Percentiles rank a stretch among this genome's conserved stretches.
These are phyloP conservation scores for Brachionus calyciflorus DNA, from an alignment of 1,140 invertebrate genomes.

Conservation along the genomic window DNA sequence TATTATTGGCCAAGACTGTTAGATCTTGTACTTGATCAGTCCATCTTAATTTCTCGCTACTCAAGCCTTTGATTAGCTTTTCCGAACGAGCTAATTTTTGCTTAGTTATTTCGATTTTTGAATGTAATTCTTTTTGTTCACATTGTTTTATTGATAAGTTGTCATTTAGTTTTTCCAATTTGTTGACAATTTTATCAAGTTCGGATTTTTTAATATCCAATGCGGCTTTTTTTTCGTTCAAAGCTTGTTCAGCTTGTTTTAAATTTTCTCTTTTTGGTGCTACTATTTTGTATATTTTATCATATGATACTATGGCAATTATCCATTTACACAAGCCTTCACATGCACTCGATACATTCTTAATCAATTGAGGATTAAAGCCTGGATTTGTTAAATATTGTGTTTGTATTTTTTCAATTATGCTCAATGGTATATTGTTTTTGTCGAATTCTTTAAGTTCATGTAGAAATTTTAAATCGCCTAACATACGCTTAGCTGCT, in stretches of 20 bases:
- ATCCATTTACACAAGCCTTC: conserved; percentile 62
- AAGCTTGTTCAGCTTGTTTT: conserved; percentile 53
- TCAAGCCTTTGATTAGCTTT: conserved; percentile 59
- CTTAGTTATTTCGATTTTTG: conserved; percentile 59
- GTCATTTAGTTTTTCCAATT: conserved; percentile 55
- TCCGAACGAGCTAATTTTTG: conserved; percentile 59
- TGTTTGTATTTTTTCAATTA: conserved; percentile 58
- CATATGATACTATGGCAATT: conserved; percentile 58
- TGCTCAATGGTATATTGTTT: conserved; percentile 68
- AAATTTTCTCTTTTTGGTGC: conserved; percentile 58
- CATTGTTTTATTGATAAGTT: conserved; percentile 56
- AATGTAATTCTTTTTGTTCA: conserved; percentile 63
- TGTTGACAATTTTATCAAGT: conserved; percentile 56
- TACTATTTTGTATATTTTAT: conserved; percentile 59
- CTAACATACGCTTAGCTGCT: conserved; percentile 50
- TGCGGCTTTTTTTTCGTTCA: conserved; percentile 55
- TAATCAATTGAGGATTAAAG: conserved; percentile 59
- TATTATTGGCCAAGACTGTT: conserved; percentile 57
- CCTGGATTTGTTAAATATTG: conserved; percentile 58
- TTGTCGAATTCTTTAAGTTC: conserved; percentile 67
- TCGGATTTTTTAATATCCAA: conserved; percentile 57
- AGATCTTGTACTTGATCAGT: conserved; percentile 58
- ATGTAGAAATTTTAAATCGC: conserved; percentile 54
- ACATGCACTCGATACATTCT: conserved; percentile 60
- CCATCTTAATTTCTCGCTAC: conserved; percentile 60